phyloP scores from a whole-genome alignment of 1,140 invertebrate genomes.

The Platyura marginata region DNA sequence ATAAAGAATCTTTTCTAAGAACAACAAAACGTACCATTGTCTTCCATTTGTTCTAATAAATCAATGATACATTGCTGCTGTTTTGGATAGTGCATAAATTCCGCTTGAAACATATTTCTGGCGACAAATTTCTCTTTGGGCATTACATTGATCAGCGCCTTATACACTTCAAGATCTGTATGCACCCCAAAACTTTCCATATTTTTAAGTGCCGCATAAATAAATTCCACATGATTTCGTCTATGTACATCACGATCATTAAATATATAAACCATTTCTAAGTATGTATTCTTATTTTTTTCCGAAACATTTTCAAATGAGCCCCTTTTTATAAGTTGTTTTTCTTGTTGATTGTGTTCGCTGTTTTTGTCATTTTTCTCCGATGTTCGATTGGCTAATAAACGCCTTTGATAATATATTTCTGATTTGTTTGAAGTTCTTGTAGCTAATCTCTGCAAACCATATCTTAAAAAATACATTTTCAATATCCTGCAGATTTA shows the following conservation, averaged over 20 bases:
- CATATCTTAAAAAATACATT: too few species aligned
- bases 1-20: conserved; percentile 5
- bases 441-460: too few species aligned
- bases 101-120: conserved; percentile 58
- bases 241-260: conserved; percentile 35
- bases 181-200: conserved; percentile 84
- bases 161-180: conserved; percentile 83
- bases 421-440: too few species aligned
- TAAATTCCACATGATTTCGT: conserved; percentile 82
- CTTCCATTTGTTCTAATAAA: conserved; percentile 79
- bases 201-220: conserved; percentile 66
- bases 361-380: not conserved
- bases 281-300: conserved; percentile 54
- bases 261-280: conserved; percentile 56
- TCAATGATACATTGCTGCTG: conserved; percentile 85
- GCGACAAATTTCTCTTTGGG: conserved; percentile 84
- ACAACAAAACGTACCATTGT: conserved; percentile 39
- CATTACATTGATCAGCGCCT: conserved; percentile 73
- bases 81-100: conserved; percentile 83
- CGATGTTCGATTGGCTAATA: too few species aligned
- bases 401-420: too few species aligned
- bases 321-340: not conserved
- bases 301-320: conserved; percentile 32
- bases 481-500: too few species aligned
- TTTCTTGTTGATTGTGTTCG: not conserved